Evolutionary conservation across 2,888 invertebrate species (phyloP).

Genomic region (Acrobeloides nanus): DNA sequence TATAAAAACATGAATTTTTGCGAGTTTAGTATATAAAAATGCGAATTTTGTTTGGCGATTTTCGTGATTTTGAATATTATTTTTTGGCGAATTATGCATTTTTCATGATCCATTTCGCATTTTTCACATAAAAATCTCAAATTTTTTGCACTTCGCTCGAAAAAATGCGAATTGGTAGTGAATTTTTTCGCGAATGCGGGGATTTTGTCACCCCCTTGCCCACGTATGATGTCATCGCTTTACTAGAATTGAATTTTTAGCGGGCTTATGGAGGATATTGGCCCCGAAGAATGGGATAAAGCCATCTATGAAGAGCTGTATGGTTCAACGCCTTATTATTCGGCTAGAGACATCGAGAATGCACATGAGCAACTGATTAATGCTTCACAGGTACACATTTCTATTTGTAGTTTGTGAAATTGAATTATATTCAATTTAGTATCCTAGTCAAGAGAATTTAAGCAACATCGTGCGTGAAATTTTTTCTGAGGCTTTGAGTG

Average conservation of each 20-base stretch:
- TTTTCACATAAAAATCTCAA: no score
- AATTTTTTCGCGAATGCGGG: no score
- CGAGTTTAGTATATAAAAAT: no score
- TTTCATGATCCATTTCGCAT: no score
- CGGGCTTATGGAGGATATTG: conserved; percentile 34
- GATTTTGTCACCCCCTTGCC: neutral
- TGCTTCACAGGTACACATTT: conserved; percentile 16
- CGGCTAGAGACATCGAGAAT: conserved; percentile 10
- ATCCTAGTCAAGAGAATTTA: conserved; percentile 14
- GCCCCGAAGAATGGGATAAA: conserved; percentile 39
- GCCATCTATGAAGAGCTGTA: conserved; percentile 21
- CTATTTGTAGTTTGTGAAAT: neutral
- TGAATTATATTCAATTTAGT: conserved; percentile 5
- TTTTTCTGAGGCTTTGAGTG: no score
- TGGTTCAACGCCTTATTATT: conserved; percentile 5
- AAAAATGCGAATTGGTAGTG: no score
- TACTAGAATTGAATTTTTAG: conserved; percentile 8
- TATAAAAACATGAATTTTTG: no score
- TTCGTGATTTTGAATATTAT: no score
- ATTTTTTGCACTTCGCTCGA: no score
- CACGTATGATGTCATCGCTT: neutral
- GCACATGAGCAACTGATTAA: conserved; percentile 30
- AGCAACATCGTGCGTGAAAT: conserved; percentile 10
- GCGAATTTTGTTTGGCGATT: no score
- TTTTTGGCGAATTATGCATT: no score